These are phyloP conservation scores for Xiphophorus hellerii DNA, from an alignment of 2,113 vertebrate species.

Conservation along the genomic window DNA sequence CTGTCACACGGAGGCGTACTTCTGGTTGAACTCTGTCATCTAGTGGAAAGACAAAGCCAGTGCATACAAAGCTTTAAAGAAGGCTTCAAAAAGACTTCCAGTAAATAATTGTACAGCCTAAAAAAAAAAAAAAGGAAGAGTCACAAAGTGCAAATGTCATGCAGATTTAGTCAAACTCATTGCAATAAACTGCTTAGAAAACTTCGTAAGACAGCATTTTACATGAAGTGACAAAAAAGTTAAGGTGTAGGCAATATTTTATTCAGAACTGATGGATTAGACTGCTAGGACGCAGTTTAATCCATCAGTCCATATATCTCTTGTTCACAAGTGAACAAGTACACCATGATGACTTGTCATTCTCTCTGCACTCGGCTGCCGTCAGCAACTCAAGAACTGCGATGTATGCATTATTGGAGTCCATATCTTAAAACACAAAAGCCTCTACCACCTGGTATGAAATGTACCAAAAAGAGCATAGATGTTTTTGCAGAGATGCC, in stretches of 20 bases:
- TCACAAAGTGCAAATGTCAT: background rate
- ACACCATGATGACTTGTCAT: background rate
- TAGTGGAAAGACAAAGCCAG: slow-evolving; percentile 35
- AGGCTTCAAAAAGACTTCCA: background rate
- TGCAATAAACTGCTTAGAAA: background rate
- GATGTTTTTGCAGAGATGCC: background rate
- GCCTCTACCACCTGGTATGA: too few relatives aligned
- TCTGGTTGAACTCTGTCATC: slow-evolving; percentile 40
- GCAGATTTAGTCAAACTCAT: too few relatives aligned
- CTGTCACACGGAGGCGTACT: too few relatives aligned
- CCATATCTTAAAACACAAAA: too few relatives aligned
- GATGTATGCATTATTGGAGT: too few relatives aligned
- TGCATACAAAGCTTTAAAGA: background rate
- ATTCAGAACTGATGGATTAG: too few relatives aligned
- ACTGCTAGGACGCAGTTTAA: background rate
- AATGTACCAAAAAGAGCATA: background rate
- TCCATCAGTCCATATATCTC: background rate
- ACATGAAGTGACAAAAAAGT: background rate
- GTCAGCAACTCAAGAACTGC: background rate
- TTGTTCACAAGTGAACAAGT: background rate
- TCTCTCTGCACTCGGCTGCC: too few relatives aligned
- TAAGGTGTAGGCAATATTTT: background rate
- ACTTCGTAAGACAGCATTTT: background rate
- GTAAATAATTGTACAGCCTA: background rate
- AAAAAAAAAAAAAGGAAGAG: background rate